Conservation (phyloP, 2,113 vertebrate genomes). For the Ornithorhynchus anatinus region DNA sequence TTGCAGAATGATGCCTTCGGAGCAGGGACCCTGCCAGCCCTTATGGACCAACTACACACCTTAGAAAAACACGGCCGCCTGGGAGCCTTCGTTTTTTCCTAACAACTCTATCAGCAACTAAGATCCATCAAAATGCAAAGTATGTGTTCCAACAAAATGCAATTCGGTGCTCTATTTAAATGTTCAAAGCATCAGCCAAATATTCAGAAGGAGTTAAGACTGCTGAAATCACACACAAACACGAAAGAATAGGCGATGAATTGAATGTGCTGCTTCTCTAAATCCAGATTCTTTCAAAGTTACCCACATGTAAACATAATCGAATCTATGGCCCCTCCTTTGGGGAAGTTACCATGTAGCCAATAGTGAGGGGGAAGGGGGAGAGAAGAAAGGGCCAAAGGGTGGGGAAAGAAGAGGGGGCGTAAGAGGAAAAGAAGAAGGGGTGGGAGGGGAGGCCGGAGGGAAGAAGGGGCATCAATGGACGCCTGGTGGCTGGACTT, state of each 20-base stretch:
- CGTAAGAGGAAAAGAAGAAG: too few species aligned
- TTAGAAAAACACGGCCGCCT: background rate
- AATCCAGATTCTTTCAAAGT: too few species aligned
- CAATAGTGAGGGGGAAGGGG: too few species aligned
- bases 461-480: constrained; percentile 38
- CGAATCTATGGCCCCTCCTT: constrained; percentile 12
- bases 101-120: constrained; percentile 26
- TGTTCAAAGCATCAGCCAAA: background rate
- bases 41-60: background rate
- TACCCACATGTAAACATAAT: constrained; percentile 8
- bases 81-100: constrained; percentile 13
- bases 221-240: too few species aligned
- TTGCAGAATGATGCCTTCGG: constrained; percentile 55
- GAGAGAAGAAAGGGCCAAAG: too few species aligned
- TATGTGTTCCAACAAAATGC: background rate
- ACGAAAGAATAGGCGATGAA: too few species aligned
- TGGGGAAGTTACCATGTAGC: constrained; percentile 28
- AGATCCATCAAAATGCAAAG: background rate
- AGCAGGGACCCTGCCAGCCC: constrained; percentile 49
- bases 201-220: too few species aligned
- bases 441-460: too few species aligned
- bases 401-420: too few species aligned
- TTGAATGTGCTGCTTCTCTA: too few species aligned
- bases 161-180: too few species aligned
- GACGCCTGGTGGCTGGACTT: constrained; percentile 32